Base-by-base conservation (phyloP, 2,797 vertebrate genomes). In the Melopsittacus undulatus region DNA sequence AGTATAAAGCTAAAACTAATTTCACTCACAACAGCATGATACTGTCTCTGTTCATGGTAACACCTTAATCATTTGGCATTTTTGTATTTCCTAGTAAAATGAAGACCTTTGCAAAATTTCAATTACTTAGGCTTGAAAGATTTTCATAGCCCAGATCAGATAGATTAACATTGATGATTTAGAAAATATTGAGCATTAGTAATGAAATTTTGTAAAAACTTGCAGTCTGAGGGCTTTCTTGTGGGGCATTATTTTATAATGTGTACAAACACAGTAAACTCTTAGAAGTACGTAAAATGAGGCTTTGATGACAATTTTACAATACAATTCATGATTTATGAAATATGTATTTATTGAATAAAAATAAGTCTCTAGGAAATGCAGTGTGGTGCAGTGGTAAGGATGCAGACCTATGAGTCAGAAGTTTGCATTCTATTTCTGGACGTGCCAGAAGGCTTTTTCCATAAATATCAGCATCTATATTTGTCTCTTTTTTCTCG, bases 391-490 rank as follows among this genome's bases (percentile, higher is more conserved):
- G 74, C 27, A 8, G 68, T 49, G 61, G 87, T 76, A 49, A 80
- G 75, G 84, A 94, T 91, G 69, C 84, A 95, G 92, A 94, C 86
- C 77, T 92, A 88, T 96, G 95, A 94, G 77, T 96, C 89, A 94
- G 88, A 96, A 95, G 70, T 90, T 88, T 94, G 67, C 3, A 0
- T 94, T 91, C 95, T 96, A 94, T 94, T 95, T 92, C 52, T 94
- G 83, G 92, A 82, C 0, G 0, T 94, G 87, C 91, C 94, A 96
- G 94, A 97, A 96, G 92, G 95, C 83, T 89, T 94, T 88, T 95
- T 84, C 95, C 95, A 92, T 94, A 96, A 91, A 95, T 96, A 94
- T 61, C 91, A 84, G 48, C 76, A 64, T 89, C 95, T 96, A 89
- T 91, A 92, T 96, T 96, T 94, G 57, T 91, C 76, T 76, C 78